These are phyloP conservation scores for Tamias sibiricus DNA, from an alignment of 2,113 vertebrate species.

Conservation along the genomic window DNA sequence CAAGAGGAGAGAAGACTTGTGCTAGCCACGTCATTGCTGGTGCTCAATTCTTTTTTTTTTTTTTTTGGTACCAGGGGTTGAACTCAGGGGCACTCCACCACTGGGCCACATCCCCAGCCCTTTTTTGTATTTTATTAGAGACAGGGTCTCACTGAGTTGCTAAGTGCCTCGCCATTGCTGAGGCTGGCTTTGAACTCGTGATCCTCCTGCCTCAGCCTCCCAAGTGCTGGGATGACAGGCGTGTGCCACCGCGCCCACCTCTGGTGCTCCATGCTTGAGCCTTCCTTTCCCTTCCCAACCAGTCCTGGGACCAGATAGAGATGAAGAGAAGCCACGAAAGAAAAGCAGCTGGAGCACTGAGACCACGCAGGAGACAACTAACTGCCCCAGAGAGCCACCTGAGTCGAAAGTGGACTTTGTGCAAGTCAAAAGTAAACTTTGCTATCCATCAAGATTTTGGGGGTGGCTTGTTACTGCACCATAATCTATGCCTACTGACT, in stretches of 20 bases:
- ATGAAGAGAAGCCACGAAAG: neutral
- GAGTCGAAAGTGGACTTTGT: accelerated
- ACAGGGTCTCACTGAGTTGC: too few relatives aligned
- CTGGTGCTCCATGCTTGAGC: neutral
- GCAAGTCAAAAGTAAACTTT: neutral
- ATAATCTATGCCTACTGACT: neutral
- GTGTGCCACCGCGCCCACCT: too few relatives aligned
- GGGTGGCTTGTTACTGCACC: neutral
- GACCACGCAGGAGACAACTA: neutral
- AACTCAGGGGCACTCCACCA: too few relatives aligned
- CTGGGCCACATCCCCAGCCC: too few relatives aligned
- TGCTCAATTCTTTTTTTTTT: too few relatives aligned
- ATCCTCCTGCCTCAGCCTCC: too few relatives aligned
- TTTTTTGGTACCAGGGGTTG: too few relatives aligned
- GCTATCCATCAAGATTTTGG: neutral
- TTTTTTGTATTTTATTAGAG: too few relatives aligned
- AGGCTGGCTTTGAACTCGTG: too few relatives aligned
- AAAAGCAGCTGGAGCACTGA: neutral
- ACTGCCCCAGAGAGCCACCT: neutral
- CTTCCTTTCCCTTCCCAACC: neutral
- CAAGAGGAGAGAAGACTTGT: neutral
- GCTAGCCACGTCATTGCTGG: too few relatives aligned
- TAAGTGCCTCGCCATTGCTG: too few relatives aligned
- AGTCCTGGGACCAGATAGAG: neutral
- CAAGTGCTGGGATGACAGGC: too few relatives aligned